Evolutionary conservation across 2,888 invertebrate genomes (phyloP), one percentile per base, ranked within the genome.

Genomic region (Ophioninae sp.): DNA sequence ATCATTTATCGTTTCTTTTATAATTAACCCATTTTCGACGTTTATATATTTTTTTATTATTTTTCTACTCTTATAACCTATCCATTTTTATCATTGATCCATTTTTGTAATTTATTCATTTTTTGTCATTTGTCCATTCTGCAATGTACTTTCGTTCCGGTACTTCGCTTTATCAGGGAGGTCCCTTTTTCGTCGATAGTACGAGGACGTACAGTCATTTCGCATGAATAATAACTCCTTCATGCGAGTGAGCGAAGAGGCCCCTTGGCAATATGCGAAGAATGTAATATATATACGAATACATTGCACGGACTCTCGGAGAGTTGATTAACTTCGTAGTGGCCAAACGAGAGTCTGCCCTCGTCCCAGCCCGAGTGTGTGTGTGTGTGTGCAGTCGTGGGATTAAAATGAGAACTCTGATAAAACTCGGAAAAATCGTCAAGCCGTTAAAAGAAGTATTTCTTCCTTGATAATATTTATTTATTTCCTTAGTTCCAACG

Each of bases 301-400:
- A 22, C 22, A 20, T 9, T 8, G 59, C 17, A 59, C 20, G 20
- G 22, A 9, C 85, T 84, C 86, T 83, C 81, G 44, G 64, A 81
- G 86, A 83, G 86, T 87, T 88, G 86, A 88, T 88, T 88, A 88
- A 87, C 88, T 86, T 82, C 85, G 83, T 85, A 72, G 72, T 56
- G 61, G 75, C 51, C 51, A 65, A 59, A 39, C 58, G 17, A 69
- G 78, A 78, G 59, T 41, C 39, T 8, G 56, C 44, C 65, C 68
- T 74, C 44, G 74, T 10, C 51, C 17, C 13, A 6, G 79, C 82
- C 85, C 85, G 84, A 84, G 86, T 86, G 87, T 83, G 85, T 80
- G 82, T 58, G 59, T 67, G 76, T 68, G 64, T 68, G 67, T 76
- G 30, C 75, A 68, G 44, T n/a, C 51, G 13, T 56, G 71, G 67